Evolutionary conservation across 2,797 vertebrate species (phyloP).

Genomic region (Masticophis lateralis): DNA sequence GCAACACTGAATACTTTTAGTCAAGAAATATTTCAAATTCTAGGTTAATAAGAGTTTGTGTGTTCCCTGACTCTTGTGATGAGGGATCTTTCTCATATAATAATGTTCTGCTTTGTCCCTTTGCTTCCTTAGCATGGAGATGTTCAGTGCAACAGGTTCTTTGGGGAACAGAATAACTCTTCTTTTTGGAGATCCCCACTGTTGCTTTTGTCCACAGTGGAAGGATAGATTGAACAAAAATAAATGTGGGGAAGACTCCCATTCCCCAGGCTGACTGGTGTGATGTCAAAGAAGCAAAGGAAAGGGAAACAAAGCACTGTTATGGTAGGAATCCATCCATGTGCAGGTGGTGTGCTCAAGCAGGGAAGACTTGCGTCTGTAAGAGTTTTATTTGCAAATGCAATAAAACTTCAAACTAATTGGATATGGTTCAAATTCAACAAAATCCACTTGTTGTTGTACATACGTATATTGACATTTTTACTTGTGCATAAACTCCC

Average conservation of each 20-base stretch:
- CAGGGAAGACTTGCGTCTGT: not conserved
- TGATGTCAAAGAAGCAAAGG: not conserved
- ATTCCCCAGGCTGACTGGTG: not conserved
- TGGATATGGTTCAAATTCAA: not conserved
- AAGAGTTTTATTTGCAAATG: not conserved
- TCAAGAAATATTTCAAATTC: not conserved
- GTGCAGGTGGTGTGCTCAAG: not conserved
- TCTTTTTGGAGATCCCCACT: not conserved
- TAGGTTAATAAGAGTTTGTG: not conserved
- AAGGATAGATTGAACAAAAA: not conserved
- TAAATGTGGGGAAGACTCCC: not conserved
- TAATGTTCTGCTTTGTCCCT: not conserved
- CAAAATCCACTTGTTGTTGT: not conserved
- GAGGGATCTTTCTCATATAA: constrained; percentile 31
- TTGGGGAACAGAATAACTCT: not conserved
- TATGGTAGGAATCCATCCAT: too few species aligned
- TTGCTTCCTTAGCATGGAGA: not conserved
- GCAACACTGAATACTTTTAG: not conserved
- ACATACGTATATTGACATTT: not conserved
- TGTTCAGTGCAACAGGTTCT: not conserved
- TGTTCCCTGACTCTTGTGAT: not conserved
- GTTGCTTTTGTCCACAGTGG: not conserved
- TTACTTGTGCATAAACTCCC: not conserved
- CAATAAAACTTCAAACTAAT: not conserved
- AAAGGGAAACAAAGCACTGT: not conserved